Evolutionary conservation across 2,113 vertebrate genomes (phyloP), one percentile per base, ranked within the genome.

Genomic region (Halcyon senegalensis): DNA sequence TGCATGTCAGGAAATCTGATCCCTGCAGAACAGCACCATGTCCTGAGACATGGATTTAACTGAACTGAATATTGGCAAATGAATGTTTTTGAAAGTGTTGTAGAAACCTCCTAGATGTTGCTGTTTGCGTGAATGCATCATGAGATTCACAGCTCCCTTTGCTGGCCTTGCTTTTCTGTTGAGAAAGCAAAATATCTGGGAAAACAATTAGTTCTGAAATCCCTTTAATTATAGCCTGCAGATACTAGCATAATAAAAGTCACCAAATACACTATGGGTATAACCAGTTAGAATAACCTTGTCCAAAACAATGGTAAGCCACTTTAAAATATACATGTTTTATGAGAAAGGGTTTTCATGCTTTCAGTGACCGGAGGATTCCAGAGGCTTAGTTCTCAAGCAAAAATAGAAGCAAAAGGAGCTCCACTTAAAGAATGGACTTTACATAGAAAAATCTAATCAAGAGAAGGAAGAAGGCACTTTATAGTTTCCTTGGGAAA

Each of bases 21-120:
- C 56, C 43, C 33, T 28, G 41, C 64, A 41, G 20, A 87, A 50
- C 12, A 30, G 35, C 21, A 77, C 46, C 23, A 4, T 3, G 4
- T n/a, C 17, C 59, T 41, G 30, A 67, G 56, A 53, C 35, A 28
- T 7, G 16, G 48, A 19, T 53, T 82, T 64, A 7, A n/a, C 14
- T 35, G 19, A 2, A 19, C 16, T 51, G 31, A 50, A 10, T 43
- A 24, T 9, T 48, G 24, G 18, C 28, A 31, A 30, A 13, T 3
- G 7, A 55, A 44, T 0, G 0, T 4, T 4, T 20, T 24, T 62
- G 75, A 43, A 35, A 33, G 16, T 2, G 12, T 7, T 2, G 12
- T 7, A 55, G 50, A 9, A 60, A 76, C 9, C 1, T 3, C 1
- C 2, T 48, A 75, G 35, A 11, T 21, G 15, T 21, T 13, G 0